A percentile compares a stretch with the other conserved stretches of the same genome.
Conservation (phyloP, 2,113 vertebrate species). For the Nerophis lumbriciformis region DNA sequence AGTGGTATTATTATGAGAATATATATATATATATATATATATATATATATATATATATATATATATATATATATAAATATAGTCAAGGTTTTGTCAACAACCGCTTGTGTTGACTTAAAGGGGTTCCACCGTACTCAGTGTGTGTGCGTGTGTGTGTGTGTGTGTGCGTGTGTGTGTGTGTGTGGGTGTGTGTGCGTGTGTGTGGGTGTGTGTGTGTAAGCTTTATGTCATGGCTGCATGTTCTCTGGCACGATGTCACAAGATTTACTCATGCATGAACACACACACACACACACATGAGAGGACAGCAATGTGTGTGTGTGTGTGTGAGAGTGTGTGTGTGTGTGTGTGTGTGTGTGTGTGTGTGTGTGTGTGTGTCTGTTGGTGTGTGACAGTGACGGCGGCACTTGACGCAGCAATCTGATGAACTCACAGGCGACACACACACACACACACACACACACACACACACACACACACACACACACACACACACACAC, state of each 20-base stretch:
- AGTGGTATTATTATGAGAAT: no score
- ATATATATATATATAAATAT: no score
- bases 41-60: no score
- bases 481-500: slow-evolving; percentile 25
- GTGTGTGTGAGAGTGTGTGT: slow-evolving; percentile 16
- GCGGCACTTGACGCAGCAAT: slow-evolving; percentile 42
- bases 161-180: background rate
- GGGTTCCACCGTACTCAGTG: no score
- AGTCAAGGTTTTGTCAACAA: no score
- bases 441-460: slow-evolving; percentile 8
- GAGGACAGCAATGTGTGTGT: slow-evolving; percentile 36
- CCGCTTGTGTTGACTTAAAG: no score
- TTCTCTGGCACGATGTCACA: no score
- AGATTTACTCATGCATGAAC: slow-evolving; percentile 2
- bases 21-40: no score
- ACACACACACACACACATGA: slow-evolving; percentile 25
- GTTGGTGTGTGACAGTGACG: slow-evolving; percentile 2
- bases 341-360: slow-evolving; percentile 25
- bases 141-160: background rate
- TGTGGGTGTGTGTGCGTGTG: no score
- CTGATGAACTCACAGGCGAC: slow-evolving; percentile 8
- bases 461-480: slow-evolving; percentile 20
- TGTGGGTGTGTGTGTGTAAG: background rate
- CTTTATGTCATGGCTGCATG: no score
- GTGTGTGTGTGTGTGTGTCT: slow-evolving; percentile 9